Conservation (phyloP, 2,797 vertebrate genomes). For the Sciurus carolinensis region DNA sequence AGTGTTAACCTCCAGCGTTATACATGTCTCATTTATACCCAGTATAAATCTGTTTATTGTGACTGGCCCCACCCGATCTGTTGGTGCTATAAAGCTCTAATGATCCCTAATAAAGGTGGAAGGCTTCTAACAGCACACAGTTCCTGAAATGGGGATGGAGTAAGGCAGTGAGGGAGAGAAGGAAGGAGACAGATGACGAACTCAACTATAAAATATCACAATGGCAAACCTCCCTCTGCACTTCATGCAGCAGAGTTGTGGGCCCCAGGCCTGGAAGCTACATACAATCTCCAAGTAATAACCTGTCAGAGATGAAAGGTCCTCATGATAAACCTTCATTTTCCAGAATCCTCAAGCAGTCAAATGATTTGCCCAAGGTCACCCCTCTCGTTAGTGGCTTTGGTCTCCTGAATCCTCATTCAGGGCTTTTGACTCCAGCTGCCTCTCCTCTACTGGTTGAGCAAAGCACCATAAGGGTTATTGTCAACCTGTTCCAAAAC, state of each 20-base stretch:
- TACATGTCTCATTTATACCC: constrained; percentile 90
- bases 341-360: constrained; percentile 16
- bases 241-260: not conserved
- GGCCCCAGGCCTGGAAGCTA: not conserved
- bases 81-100: constrained; percentile 91
- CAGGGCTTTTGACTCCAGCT: not conserved
- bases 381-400: not conserved
- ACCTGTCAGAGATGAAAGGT: not conserved
- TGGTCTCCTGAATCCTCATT: not conserved
- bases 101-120: constrained; percentile 91
- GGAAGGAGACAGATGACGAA: constrained; percentile 80
- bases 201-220: constrained; percentile 85
- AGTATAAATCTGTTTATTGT: constrained; percentile 93
- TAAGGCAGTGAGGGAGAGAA: not conserved
- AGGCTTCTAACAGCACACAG: constrained; percentile 88
- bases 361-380: not conserved
- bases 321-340: not conserved
- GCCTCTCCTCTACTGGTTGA: not conserved
- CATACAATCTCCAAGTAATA: not conserved
- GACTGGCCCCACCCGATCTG: constrained; percentile 89
- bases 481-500: not conserved
- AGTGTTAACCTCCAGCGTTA: constrained; percentile 89
- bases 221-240: constrained; percentile 23
- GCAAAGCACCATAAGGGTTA: not conserved
- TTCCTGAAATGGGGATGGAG: constrained; percentile 81